A percentile compares a stretch with the other conserved stretches of the same genome.
phyloP scores from a whole-genome alignment of 2,888 invertebrate species.

The Caenorhabditis macrosperma region DNA sequence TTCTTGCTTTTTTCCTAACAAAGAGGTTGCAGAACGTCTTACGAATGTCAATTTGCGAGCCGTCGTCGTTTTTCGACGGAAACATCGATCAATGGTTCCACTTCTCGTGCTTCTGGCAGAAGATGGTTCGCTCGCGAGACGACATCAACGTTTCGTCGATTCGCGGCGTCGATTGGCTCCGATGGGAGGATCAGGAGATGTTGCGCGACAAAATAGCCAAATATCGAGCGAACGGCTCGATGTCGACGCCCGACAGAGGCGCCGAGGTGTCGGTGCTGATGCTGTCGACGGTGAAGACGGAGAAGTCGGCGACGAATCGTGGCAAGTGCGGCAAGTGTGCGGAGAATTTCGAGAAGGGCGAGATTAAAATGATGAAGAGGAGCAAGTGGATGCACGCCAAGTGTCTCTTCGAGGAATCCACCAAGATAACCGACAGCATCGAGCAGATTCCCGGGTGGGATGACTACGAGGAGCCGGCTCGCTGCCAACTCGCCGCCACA shows the following conservation, averaged over 20 bases:
- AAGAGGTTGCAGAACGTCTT: slow-evolving; percentile 56
- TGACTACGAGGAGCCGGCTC: background rate
- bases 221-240: background rate
- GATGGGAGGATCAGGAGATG: slow-evolving; percentile 81
- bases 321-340: slow-evolving; percentile 72
- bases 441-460: slow-evolving; percentile 15
- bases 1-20: background rate
- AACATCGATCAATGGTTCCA: slow-evolving; percentile 80
- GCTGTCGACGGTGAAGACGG: background rate
- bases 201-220: slow-evolving; percentile 9
- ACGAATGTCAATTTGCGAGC: slow-evolving; percentile 70
- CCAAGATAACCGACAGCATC: background rate
- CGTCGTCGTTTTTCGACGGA: slow-evolving; percentile 74
- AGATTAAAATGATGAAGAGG: slow-evolving; percentile 58
- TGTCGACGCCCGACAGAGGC: background rate
- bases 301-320: slow-evolving; percentile 13
- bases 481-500: background rate
- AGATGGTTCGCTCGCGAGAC: slow-evolving; percentile 60
- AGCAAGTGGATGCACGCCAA: slow-evolving; percentile 60
- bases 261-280: background rate
- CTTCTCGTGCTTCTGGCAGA: slow-evolving; percentile 82
- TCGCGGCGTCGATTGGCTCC: slow-evolving; percentile 81
- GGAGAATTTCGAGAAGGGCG: slow-evolving; percentile 59
- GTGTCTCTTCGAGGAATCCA: slow-evolving; percentile 50
- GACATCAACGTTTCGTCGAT: slow-evolving; percentile 80